Evolutionary conservation across 2,113 vertebrate genomes (phyloP), one percentile per base, ranked within the genome.

Genomic region (Turnix velox): DNA sequence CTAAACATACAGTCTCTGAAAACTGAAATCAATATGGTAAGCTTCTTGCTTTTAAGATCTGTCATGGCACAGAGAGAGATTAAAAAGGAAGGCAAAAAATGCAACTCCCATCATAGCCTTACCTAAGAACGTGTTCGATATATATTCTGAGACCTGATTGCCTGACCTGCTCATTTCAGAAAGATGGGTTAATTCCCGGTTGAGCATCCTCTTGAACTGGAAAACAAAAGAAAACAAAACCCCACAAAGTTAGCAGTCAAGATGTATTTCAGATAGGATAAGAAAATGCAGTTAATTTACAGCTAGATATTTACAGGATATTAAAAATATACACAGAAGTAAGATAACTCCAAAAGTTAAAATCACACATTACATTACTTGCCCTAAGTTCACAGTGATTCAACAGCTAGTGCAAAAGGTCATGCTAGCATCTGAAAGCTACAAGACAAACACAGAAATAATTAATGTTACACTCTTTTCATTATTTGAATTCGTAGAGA

Each of bases 121-220:
- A 99, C 99, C 99, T 97, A 99, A 98, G 97, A 99, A 99, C 37
- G 99, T 99, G 97, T 97, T 99, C 61, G 99, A 99, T 96, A 99
- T 99, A 96, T 98, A 99, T 97, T 99, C 99, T 8, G 99, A 99
- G 94, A 99, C 99, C 96, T 99, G 99, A 96, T 99, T 99, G 95
- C 99, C 99, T 87, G 99, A 99, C 46, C 99, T 98, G 97, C 99
- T 99, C 99, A 99, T 99, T 98, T 99, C 99, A 71, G 99, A 99
- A 52, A 99, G 98, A 94, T 99, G 99, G 83, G 98, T 99, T 75
- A 99, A 98, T 96, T 99, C 99, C 91, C 99, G 98, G 96, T 99
- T 99, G 87, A 99, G 97, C 99, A 99, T 99, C 97, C 99, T 99
- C 97, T 99, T 99, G 97, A 99, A 99, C 99, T 99, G 97, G 49